Evolutionary conservation across 2,888 invertebrate genomes (phyloP).

Genomic region (Liposcelis brunnea): DNA sequence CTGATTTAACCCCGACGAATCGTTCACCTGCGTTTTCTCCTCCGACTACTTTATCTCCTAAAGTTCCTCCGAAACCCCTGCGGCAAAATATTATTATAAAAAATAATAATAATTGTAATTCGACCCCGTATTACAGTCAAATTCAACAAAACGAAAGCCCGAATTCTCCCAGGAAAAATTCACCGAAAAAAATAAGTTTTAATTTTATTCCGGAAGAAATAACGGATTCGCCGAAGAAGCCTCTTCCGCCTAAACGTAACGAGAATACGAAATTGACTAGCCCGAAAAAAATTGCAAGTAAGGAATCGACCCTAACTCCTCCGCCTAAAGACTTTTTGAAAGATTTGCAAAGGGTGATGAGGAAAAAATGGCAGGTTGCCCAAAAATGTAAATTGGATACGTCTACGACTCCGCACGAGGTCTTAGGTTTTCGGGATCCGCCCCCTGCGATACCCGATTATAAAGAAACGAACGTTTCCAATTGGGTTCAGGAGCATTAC

Average conservation of each 20-base stretch:
- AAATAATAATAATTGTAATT: neutral
- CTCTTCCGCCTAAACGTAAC: slow-evolving; percentile 57
- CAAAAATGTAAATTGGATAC: slow-evolving; percentile 80
- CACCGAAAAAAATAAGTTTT: slow-evolving; percentile 45
- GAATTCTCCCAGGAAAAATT: slow-evolving; percentile 35
- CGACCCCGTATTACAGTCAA: slow-evolving; percentile 37
- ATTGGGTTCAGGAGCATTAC: slow-evolving; percentile 81
- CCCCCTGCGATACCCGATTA: slow-evolving; percentile 45
- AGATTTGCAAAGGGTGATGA: slow-evolving; percentile 80
- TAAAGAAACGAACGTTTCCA: slow-evolving; percentile 64
- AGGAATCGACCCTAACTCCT: slow-evolving; percentile 2
- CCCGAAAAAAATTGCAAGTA: slow-evolving; percentile 30
- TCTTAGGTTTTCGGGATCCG: slow-evolving; percentile 69
- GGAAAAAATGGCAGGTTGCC: slow-evolving; percentile 65
- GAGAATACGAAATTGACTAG: slow-evolving; percentile 50
- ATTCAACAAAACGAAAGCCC: slow-evolving; percentile 32
- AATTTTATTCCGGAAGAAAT: slow-evolving; percentile 32
- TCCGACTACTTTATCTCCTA: slow-evolving; percentile 20
- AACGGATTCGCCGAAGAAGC: slow-evolving; percentile 27
- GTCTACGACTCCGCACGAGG: slow-evolving; percentile 79
- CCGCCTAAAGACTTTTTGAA: slow-evolving; percentile 63
- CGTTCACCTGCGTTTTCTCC: slow-evolving; percentile 4
- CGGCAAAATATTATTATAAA: too few species aligned
- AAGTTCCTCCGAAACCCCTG: slow-evolving; percentile 14
- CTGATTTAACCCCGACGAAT: slow-evolving; percentile 12